Evolutionary conservation across 2,797 vertebrate genomes (phyloP).

Genomic region (Masticophis lateralis): DNA sequence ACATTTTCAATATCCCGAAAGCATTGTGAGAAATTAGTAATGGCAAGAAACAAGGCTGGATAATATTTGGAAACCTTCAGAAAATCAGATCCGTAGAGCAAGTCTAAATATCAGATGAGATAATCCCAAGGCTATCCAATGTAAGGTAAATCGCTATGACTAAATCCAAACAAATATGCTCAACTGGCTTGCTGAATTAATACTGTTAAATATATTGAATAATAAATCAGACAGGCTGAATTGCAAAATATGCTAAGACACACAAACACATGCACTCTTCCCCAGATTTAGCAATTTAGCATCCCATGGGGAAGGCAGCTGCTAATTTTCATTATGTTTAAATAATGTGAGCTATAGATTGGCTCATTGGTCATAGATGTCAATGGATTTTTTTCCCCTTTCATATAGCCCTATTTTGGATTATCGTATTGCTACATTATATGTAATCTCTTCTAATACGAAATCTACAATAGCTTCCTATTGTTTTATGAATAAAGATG

Average conservation of each 20-base stretch:
- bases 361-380: neutral
- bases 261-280: neutral
- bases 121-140: neutral
- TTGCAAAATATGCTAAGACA: neutral
- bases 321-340: neutral
- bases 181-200: neutral
- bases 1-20: neutral
- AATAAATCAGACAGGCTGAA: neutral
- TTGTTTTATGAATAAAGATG: neutral
- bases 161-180: neutral
- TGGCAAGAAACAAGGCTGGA: neutral
- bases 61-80: neutral
- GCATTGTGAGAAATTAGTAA: neutral
- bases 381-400: neutral
- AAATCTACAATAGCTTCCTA: neutral
- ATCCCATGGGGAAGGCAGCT: neutral
- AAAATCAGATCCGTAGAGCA: neutral
- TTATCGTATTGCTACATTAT: neutral
- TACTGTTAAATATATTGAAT: neutral
- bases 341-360: neutral
- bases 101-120: neutral
- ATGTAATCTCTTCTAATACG: neutral
- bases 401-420: neutral
- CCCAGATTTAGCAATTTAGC: neutral
- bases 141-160: neutral